Evolutionary conservation across 2,888 invertebrate genomes (phyloP).

Genomic region (Acanthacorydalis orientalis): DNA sequence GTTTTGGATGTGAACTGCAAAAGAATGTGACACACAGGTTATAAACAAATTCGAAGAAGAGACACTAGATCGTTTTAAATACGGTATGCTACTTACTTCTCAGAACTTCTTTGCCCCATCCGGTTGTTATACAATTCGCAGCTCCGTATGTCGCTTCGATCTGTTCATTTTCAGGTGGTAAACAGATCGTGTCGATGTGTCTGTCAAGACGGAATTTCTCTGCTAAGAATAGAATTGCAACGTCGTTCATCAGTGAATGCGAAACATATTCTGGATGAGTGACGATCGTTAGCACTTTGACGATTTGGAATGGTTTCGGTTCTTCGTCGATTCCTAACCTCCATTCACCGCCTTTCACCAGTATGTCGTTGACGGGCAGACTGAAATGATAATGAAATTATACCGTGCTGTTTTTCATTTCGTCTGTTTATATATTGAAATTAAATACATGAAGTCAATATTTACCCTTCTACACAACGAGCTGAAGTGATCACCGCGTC

Average conservation of each 20-base stretch:
- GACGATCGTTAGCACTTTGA: slow-evolving; percentile 49
- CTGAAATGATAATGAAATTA: too few relatives aligned
- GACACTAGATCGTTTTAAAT: neutral
- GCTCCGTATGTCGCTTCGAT: slow-evolving; percentile 29
- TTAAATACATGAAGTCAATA: slow-evolving; percentile 4
- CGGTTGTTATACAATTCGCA: slow-evolving; percentile 54
- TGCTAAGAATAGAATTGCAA: slow-evolving; percentile 51
- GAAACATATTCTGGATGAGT: slow-evolving; percentile 52
- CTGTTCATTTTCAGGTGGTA: slow-evolving; percentile 39
- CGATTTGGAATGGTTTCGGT: slow-evolving; percentile 61
- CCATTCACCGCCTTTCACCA: slow-evolving; percentile 72
- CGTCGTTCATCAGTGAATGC: slow-evolving; percentile 44
- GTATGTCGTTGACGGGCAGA: slow-evolving; percentile 42
- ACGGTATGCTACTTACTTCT: slow-evolving; percentile 39
- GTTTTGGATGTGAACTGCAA: slow-evolving; percentile 52
- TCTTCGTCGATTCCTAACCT: slow-evolving; percentile 66
- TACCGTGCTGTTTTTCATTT: too few relatives aligned
- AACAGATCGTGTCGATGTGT: slow-evolving; percentile 59
- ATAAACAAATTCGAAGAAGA: slow-evolving; percentile 2
- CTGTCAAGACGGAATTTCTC: slow-evolving; percentile 45
- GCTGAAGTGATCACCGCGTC: slow-evolving; percentile 63
- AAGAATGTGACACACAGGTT: slow-evolving; percentile 10
- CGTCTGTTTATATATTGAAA: too few relatives aligned
- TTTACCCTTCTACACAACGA: slow-evolving; percentile 64
- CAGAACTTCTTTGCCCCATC: slow-evolving; percentile 67